Evolutionary conservation across 2,888 invertebrate species (phyloP).

Genomic region (Tetropium fuscum): DNA sequence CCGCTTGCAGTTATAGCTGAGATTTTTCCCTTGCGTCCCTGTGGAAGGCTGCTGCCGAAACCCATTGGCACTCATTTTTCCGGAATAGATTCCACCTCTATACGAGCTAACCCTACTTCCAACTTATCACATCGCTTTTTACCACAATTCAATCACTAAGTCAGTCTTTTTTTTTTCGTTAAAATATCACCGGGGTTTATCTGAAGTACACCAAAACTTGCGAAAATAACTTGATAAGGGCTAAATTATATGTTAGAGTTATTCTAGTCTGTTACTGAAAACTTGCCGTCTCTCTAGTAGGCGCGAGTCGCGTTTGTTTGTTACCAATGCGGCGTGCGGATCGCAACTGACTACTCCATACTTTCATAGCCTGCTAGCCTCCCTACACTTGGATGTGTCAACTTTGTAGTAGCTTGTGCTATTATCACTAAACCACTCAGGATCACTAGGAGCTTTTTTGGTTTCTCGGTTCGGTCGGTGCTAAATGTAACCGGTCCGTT

Average conservation of each 20-base stretch:
- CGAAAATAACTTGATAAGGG: not conserved
- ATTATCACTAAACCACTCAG: constrained; percentile 32
- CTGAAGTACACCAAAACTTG: constrained; percentile 13
- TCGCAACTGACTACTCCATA: constrained; percentile 53
- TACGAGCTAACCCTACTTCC: constrained; percentile 21
- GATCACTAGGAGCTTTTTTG: constrained; percentile 31
- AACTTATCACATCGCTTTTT: constrained; percentile 22
- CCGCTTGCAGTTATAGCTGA: constrained; percentile 31
- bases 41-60: constrained; percentile 16
- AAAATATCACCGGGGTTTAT: constrained; percentile 22
- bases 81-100: constrained; percentile 2
- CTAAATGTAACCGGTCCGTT: not conserved
- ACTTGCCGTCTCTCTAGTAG: constrained; percentile 36
- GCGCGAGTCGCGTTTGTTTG: constrained; percentile 49
- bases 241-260: constrained; percentile 7
- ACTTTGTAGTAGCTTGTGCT: constrained; percentile 37
- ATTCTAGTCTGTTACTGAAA: constrained; percentile 28
- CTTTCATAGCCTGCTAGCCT: constrained; percentile 41
- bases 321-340: constrained; percentile 53
- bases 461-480: constrained; percentile 16
- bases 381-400: constrained; percentile 39
- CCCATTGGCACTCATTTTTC: constrained; percentile 35
- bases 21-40: constrained; percentile 14
- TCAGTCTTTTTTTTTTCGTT: constrained; percentile 15
- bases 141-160: constrained; percentile 12